These are phyloP conservation scores for Cephalopterus ornatus DNA, from an alignment of 2,113 vertebrate species.

Conservation along the genomic window DNA sequence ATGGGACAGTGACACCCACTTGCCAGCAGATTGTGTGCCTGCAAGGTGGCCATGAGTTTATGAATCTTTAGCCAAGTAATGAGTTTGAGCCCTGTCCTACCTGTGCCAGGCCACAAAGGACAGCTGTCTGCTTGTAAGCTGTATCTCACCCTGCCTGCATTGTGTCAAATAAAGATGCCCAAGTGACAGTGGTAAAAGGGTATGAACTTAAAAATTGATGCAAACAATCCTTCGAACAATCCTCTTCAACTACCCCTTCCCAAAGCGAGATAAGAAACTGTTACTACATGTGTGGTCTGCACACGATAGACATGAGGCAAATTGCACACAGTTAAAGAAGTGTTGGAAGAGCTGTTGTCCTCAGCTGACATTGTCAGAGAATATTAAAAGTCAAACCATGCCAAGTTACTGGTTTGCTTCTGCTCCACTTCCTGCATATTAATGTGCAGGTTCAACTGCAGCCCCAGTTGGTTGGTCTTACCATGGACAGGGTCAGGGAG, in stretches of 20 bases:
- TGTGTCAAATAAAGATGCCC: not conserved
- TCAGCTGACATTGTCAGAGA: not conserved
- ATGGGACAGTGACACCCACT: not conserved
- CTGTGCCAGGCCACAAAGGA: not conserved
- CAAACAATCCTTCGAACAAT: not conserved
- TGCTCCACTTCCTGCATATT: not conserved
- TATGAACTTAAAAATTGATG: not conserved
- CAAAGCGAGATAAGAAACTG: not conserved
- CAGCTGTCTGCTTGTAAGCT: not conserved
- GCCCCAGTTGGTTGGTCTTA: not conserved
- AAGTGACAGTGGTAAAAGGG: not conserved
- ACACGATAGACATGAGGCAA: rapidly evolving
- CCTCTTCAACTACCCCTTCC: not conserved
- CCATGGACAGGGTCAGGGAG: not conserved
- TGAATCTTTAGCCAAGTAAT: not conserved
- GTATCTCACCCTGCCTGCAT: not conserved
- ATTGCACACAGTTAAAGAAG: not conserved
- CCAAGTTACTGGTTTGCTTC: not conserved
- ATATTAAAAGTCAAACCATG: not conserved
- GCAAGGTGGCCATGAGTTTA: not conserved
- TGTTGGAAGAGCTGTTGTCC: not conserved
- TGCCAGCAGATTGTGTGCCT: not conserved
- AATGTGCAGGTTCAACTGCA: not conserved
- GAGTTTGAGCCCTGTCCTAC: not conserved
- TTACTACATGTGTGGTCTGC: not conserved